Base-by-base conservation (phyloP, 2,888 invertebrate species). In the Sthenelais limicola region DNA sequence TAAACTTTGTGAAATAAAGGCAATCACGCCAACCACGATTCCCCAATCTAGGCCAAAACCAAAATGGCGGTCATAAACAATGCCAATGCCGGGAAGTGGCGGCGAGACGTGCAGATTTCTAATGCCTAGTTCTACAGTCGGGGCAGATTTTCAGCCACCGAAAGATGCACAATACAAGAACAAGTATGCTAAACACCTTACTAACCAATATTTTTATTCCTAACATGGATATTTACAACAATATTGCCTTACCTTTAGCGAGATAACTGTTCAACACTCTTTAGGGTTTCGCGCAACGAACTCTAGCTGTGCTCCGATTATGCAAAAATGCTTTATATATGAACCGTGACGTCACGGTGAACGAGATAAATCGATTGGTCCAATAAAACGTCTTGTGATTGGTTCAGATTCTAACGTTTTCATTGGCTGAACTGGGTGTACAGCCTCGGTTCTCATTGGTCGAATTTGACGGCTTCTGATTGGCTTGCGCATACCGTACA, bases 1-100 rank as follows among this genome's bases (percentile, higher is more conserved):
- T n/a, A n/a, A n/a, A n/a, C n/a, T n/a, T n/a, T n/a, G n/a, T n/a
- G n/a, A n/a, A n/a, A n/a, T n/a, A n/a, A n/a, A n/a, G 21, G 18
- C n/a, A 5, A 51, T n/a, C 7, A 51, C 9, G n/a, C 51, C 7
- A 51, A 5, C 5, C 9, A 51, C 21, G 18, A 5, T n/a, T 5
- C 51, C 21, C 38, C 15, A 3, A 67, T 67, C 28, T 67, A 48
- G 67, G 67, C 28, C 67, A 67, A 43, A 70, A 7, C 52, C 70
- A 70, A 70, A 3, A 70, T 70, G 70, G 70, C 70, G 70, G 52
- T 47, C 38, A 56, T 70, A 70, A 70, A 70, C 70, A 70, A 70
- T 54, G 47, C 52, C 35, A 2, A 52, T 1, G 68, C 68, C 51
- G 51, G 68, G 32, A 21, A 51, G 21, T 51, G 43, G 43, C 43